Conservation (phyloP, 2,797 vertebrate genomes). For the Pangasius mekongensis region DNA sequence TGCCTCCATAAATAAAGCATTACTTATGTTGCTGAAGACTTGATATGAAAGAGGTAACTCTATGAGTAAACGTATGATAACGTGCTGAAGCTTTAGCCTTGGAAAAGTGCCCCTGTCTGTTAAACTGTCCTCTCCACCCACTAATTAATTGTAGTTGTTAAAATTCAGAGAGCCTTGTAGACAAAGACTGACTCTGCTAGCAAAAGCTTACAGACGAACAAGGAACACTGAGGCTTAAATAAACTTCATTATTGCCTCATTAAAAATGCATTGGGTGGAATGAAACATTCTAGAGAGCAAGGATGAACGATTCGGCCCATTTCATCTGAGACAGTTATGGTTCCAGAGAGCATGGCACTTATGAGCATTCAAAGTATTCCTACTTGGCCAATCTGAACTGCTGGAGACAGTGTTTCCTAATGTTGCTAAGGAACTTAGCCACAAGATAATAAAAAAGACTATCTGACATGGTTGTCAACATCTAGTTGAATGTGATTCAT, state of each 20-base stretch:
- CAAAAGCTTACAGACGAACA: constrained; percentile 28
- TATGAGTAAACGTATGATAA: not conserved
- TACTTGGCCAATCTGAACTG: constrained; percentile 18
- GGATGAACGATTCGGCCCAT: constrained; percentile 54
- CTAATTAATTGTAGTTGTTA: constrained; percentile 39
- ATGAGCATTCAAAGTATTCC: constrained; percentile 20
- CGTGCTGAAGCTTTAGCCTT: not conserved
- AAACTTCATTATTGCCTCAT: constrained; percentile 57
- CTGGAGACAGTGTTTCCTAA: not conserved
- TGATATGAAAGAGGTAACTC: not conserved
- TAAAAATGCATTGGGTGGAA: constrained; percentile 55
- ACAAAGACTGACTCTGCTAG: constrained; percentile 13
- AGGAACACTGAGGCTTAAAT: constrained; percentile 44
- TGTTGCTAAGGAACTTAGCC: not conserved
- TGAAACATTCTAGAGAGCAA: constrained; percentile 51
- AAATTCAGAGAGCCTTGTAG: constrained; percentile 2
- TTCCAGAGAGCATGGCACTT: constrained; percentile 34
- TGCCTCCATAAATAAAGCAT: not conserved
- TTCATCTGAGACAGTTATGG: constrained; percentile 46
- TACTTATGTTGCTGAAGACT: not conserved
- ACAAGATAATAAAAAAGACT: not conserved
- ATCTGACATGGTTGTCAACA: not conserved
- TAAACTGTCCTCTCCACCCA: constrained; percentile 7
- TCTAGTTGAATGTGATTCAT: not conserved
- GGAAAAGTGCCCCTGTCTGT: constrained; percentile 9